A percentile compares a stretch with the other conserved stretches of the same genome.
Conservation (phyloP, 2,888 invertebrate genomes). For the Macaria liturata region DNA sequence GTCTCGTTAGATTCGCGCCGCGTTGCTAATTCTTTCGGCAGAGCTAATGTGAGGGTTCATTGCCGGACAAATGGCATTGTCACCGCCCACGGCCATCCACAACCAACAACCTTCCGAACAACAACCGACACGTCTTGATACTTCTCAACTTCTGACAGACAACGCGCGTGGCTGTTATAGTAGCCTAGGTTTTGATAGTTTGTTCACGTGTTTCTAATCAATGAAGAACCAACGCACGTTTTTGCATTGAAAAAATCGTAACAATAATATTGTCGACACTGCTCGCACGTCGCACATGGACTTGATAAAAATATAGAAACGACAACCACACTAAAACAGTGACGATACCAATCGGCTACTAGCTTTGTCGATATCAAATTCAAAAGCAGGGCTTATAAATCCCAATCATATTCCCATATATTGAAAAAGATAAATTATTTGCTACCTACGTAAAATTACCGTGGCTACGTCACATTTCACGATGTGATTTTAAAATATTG, state of each 20-base stretch:
- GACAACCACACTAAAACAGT: conserved; percentile 16
- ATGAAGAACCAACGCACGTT: conserved; percentile 24
- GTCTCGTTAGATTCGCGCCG: conserved; percentile 60
- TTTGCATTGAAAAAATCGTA: conserved; percentile 23
- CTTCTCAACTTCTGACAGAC: not conserved
- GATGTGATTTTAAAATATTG: conserved; percentile 11
- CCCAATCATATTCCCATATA: too few relatives aligned
- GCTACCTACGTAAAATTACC: conserved; percentile 19
- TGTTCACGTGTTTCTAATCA: conserved; percentile 26
- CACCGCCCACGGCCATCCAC: conserved; percentile 53
- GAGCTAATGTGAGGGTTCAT: conserved; percentile 78
- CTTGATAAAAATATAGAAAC: conserved; percentile 14
- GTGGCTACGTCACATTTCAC: conserved; percentile 5
- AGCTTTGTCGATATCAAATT: too few relatives aligned
- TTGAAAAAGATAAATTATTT: too few relatives aligned
- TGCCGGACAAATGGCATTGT: conserved; percentile 70
- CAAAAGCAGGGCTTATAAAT: too few relatives aligned
- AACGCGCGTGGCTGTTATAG: not conserved
- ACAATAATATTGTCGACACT: conserved; percentile 17
- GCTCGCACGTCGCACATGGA: conserved; percentile 14
- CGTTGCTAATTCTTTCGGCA: conserved; percentile 76
- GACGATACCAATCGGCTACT: conserved; percentile 2
- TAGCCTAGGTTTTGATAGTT: conserved; percentile 5
- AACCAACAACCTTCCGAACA: conserved; percentile 33
- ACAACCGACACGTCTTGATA: conserved; percentile 13